Conservation (phyloP, 2,797 vertebrate genomes). For the Eutrigla gurnardus region DNA sequence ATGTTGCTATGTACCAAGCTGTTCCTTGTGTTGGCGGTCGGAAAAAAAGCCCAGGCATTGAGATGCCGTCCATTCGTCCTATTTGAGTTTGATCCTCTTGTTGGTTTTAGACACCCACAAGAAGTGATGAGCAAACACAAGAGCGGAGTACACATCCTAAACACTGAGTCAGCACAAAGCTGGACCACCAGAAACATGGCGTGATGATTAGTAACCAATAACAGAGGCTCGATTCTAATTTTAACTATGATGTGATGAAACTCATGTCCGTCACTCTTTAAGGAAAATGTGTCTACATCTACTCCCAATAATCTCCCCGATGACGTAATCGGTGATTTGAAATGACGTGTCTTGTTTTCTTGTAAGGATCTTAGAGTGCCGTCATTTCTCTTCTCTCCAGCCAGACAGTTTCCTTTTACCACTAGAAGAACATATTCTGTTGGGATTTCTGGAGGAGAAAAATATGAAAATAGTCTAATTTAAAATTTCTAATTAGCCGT, state of each 20-base stretch:
- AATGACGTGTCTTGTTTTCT: background rate
- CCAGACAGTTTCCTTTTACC: slow-evolving; percentile 4
- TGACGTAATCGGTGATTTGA: background rate
- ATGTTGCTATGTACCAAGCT: background rate
- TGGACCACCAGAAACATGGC: background rate
- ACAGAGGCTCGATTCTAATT: background rate
- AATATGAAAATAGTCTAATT: slow-evolving; percentile 49
- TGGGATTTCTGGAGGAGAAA: slow-evolving; percentile 23
- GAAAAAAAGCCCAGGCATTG: background rate
- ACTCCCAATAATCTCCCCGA: background rate
- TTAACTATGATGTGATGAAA: background rate
- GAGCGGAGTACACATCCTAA: slow-evolving; percentile 47
- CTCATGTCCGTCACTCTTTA: background rate
- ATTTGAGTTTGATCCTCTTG: slow-evolving; percentile 21
- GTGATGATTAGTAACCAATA: background rate
- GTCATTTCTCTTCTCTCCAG: background rate
- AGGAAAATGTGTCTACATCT: background rate
- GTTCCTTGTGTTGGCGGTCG: background rate
- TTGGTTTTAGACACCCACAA: slow-evolving; percentile 42
- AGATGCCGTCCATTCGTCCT: background rate
- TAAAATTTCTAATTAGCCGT: slow-evolving; percentile 61
- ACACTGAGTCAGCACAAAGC: slow-evolving; percentile 51
- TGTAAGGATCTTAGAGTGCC: background rate
- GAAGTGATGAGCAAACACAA: slow-evolving; percentile 45
- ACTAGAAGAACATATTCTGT: slow-evolving; percentile 32